These are phyloP conservation scores for Eristalis arbustorum DNA, from an alignment of 2,888 invertebrate genomes.

Conservation along the genomic window DNA sequence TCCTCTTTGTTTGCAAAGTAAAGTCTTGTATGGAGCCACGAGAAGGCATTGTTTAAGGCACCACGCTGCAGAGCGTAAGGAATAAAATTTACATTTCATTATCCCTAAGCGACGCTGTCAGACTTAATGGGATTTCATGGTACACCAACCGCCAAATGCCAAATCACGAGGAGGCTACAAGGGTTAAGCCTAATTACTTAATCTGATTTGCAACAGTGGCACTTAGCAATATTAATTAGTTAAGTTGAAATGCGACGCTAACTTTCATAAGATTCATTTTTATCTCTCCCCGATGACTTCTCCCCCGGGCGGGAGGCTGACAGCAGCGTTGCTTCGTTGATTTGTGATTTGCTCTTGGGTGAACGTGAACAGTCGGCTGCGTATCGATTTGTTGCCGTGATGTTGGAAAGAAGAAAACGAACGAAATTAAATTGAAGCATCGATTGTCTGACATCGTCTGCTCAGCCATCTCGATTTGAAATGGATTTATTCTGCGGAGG, in stretches of 20 bases:
- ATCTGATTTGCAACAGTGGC: not conserved
- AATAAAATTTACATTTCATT: conserved; percentile 18
- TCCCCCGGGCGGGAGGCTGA: not conserved
- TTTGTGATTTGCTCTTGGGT: not conserved
- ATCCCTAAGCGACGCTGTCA: not conserved
- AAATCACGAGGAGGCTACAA: not conserved
- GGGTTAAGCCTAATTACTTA: not conserved
- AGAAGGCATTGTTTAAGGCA: not conserved
- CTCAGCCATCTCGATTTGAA: no score
- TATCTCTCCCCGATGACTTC: not conserved
- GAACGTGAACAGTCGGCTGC: not conserved
- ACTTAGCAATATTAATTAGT: conserved; percentile 2
- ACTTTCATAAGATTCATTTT: not conserved
- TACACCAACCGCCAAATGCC: not conserved
- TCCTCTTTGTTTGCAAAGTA: not conserved
- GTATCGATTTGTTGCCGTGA: no score
- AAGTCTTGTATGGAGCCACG: not conserved
- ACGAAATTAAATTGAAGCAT: no score
- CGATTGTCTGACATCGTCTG: no score
- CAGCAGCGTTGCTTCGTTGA: not conserved
- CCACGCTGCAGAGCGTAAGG: not conserved
- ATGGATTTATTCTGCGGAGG: no score
- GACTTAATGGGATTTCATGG: not conserved
- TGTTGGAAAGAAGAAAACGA: no score
- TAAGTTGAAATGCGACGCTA: not conserved